Evolutionary conservation across 2,888 invertebrate genomes (phyloP).

Genomic region (Agriopis leucophaearia): DNA sequence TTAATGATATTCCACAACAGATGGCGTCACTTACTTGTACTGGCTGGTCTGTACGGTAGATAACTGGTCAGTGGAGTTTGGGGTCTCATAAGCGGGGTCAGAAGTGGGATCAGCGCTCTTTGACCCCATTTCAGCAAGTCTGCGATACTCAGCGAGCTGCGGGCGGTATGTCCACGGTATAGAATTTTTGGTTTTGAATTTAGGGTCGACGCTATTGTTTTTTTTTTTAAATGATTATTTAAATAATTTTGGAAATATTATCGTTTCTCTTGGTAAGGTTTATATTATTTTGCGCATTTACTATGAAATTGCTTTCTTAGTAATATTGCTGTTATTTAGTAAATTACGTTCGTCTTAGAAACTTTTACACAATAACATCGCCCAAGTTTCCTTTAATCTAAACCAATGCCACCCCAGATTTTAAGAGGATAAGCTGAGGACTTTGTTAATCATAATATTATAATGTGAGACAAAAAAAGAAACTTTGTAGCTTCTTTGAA

Average conservation of each 20-base stretch:
- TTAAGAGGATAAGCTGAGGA: neutral
- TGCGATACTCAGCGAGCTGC: constrained; percentile 34
- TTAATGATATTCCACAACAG: constrained; percentile 42
- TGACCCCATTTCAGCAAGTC: constrained; percentile 30
- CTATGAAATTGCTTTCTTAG: too few relatives aligned
- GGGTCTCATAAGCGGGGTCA: constrained; percentile 36
- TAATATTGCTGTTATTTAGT: neutral
- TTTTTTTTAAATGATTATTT: neutral
- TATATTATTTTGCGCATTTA: too few relatives aligned
- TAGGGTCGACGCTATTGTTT: constrained; percentile 16
- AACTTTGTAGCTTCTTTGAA: neutral
- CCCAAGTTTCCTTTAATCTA: neutral
- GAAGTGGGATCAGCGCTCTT: constrained; percentile 26
- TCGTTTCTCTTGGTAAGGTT: too few relatives aligned
- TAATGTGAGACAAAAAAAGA: too few relatives aligned
- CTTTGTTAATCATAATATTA: neutral
- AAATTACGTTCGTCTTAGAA: neutral
- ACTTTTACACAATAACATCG: constrained; percentile 13
- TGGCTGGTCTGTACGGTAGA: constrained; percentile 29
- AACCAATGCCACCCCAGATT: constrained; percentile 23
- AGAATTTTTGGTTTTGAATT: constrained; percentile 1
- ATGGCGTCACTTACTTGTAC: constrained; percentile 47
- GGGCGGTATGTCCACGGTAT: constrained; percentile 33
- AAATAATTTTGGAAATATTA: neutral
- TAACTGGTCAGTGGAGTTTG: constrained; percentile 40